phyloP scores from a whole-genome alignment of 1,140 invertebrate species.

The Bombus affinis region DNA sequence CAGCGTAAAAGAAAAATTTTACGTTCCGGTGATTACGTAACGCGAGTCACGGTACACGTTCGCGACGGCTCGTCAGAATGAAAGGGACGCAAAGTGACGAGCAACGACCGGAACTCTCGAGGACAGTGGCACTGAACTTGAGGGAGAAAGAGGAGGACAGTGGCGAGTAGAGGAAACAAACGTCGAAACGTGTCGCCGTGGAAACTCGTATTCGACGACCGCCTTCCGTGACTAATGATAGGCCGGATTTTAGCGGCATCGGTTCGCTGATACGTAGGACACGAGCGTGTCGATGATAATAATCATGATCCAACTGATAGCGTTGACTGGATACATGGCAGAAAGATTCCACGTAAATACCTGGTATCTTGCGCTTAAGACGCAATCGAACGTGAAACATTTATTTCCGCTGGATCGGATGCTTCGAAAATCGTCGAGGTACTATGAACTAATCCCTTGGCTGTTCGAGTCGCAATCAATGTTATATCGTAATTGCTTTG shows the following conservation, averaged over 20 bases:
- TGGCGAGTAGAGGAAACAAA: conserved; percentile 9
- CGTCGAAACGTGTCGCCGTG: conserved; percentile 21
- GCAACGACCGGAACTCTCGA: conserved; percentile 71
- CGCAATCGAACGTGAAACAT: not conserved
- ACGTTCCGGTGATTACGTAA: conserved; percentile 51
- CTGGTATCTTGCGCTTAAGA: not conserved
- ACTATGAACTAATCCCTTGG: not conserved
- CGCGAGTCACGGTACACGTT: conserved; percentile 28
- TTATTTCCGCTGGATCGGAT: not conserved
- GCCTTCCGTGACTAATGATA: conserved; percentile 64
- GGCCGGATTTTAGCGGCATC: conserved; percentile 59
- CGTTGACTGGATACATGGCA: not conserved
- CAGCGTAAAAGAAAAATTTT: conserved; percentile 34
- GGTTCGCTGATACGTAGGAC: conserved; percentile 37
- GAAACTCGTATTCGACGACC: conserved; percentile 12
- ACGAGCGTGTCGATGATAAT: conserved; percentile 53
- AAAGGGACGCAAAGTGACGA: conserved; percentile 45
- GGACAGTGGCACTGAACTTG: conserved; percentile 70
- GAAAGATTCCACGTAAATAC: not conserved
- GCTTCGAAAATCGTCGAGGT: not conserved
- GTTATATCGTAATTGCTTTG: not conserved
- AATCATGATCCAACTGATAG: conserved; percentile 32
- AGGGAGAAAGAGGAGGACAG: conserved; percentile 25
- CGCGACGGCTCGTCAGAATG: conserved; percentile 12
- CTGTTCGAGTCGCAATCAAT: not conserved